phyloP scores from a whole-genome alignment of 2,888 invertebrate species.

The Lamellibrachia columna region DNA sequence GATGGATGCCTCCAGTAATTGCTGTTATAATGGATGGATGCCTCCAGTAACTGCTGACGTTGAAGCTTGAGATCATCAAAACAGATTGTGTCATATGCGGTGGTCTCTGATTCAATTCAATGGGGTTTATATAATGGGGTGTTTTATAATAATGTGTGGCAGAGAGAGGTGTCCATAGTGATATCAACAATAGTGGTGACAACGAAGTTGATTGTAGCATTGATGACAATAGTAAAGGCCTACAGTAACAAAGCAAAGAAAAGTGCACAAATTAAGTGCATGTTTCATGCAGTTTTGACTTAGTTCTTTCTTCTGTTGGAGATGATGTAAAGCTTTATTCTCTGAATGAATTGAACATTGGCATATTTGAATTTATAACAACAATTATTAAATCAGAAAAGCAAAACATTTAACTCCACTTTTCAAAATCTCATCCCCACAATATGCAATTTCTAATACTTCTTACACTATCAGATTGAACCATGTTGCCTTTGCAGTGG shows the following conservation, averaged over 20 bases:
- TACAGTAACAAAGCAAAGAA: background rate
- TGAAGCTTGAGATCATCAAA: background rate
- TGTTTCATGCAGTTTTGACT: background rate
- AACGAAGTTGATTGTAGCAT: background rate
- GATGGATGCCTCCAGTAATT: no score
- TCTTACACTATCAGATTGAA: background rate
- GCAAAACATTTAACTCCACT: background rate
- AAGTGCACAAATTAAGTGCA: background rate
- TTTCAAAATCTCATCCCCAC: background rate
- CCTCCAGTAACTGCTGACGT: background rate
- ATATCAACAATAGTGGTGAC: no score
- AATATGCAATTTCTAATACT: background rate
- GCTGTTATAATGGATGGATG: no score
- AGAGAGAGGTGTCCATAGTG: no score
- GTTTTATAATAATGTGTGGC: no score
- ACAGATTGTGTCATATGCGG: no score
- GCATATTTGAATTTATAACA: background rate
- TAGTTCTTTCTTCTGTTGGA: background rate
- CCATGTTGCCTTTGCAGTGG: background rate
- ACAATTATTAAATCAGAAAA: background rate
- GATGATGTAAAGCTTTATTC: background rate
- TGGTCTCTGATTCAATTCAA: no score
- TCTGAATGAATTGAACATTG: background rate
- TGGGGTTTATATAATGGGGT: no score
- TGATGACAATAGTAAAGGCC: background rate